Evolutionary conservation across 2,888 invertebrate species (phyloP), one percentile per base, ranked within the genome.

Genomic region (Drosophila quinaria): DNA sequence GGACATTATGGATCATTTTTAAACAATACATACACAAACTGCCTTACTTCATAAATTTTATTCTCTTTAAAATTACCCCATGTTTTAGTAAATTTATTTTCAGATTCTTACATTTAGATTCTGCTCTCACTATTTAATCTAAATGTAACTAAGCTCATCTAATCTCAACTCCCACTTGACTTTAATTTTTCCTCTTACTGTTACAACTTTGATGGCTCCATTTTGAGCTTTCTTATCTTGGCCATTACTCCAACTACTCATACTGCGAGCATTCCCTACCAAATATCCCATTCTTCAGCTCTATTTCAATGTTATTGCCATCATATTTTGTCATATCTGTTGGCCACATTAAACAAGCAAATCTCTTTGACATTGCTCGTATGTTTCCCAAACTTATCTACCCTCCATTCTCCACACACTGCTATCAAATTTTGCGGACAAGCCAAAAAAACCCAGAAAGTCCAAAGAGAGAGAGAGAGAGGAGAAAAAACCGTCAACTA

Each of bases 401-500:
- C 33, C 55, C 42, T 8, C 44, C 33, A 37, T 31, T 13, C 19
- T 31, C 33, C 13, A 11, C 17, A 47, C 75, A 19, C 22, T 37
- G 37, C 35, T 64, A 52, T 69, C 59, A 42, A 42, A 64, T 49
- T 68, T 74, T 44, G 52, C 67, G 47, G 47, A 42, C 69, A 59
- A 55, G 55, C 41, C 44, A 42, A 44, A 25, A 39, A 41, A 51
- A 10, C 42, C 2, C 31, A 39, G 42, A 54, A 37, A 62, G 59
- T 46, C 10, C 42, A 41, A 25, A 31, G 22, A 10, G 15, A 10
- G 4, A 49, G 4, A 49, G 17, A 49, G 31, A 41, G 37, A 31
- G 41, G 13, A 25, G 44, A 67, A 87, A 74, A 89, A 76, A 85
- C 60, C 51, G 87, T 79, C 81, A 73, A 81, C 89, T 83, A 87